These are phyloP conservation scores for Bombus haemorrhoidalis DNA, from an alignment of 1,140 invertebrate species.

Conservation along the genomic window DNA sequence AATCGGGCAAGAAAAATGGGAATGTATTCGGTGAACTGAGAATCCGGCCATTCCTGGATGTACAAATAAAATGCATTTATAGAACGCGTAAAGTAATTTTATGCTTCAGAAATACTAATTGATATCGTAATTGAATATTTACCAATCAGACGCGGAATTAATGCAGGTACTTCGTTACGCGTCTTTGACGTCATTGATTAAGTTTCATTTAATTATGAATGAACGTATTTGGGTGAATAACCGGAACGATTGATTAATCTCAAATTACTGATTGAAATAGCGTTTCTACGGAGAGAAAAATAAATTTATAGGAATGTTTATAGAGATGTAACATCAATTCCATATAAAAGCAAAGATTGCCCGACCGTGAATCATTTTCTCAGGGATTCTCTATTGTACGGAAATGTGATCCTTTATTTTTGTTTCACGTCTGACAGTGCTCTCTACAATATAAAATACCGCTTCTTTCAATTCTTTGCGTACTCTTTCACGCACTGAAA, in stretches of 20 bases:
- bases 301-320: neutral
- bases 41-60: neutral
- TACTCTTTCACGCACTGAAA: neutral
- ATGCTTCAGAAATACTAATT: neutral
- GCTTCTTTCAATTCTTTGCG: neutral
- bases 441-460: slow-evolving; percentile 14
- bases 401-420: slow-evolving; percentile 25
- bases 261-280: neutral
- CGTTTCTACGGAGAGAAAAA: neutral
- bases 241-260: neutral
- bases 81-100: neutral
- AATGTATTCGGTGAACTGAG: too few relatives aligned
- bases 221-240: neutral
- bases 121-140: neutral
- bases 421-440: neutral
- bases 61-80: neutral
- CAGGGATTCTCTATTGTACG: neutral
- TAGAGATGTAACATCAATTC: neutral
- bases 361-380: neutral
- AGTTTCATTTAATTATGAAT: slow-evolving; percentile 2
- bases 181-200: neutral
- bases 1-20: neutral
- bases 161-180: neutral
- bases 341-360: neutral
- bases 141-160: slow-evolving; percentile 16